Conservation (phyloP, 1,140 invertebrate species). For the Achroia grisella region DNA sequence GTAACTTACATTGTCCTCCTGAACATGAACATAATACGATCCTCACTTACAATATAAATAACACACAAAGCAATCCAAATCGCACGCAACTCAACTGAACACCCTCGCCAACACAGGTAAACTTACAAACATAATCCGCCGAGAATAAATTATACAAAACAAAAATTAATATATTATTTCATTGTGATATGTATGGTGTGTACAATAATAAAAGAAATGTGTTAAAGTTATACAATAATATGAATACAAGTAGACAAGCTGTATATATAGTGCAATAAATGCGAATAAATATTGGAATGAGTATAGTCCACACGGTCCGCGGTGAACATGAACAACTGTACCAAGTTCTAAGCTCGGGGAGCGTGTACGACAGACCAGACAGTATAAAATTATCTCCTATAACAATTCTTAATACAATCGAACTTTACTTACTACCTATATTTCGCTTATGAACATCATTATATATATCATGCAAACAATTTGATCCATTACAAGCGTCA, state of each 20-base stretch:
- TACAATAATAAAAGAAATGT: too few relatives aligned
- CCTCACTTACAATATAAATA: constrained; percentile 2
- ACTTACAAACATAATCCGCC: too few relatives aligned
- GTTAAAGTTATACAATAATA: too few relatives aligned
- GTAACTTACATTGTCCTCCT: background rate
- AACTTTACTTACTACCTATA: constrained; percentile 39
- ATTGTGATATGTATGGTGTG: constrained; percentile 33
- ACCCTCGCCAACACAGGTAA: too few relatives aligned
- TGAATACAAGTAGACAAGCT: too few relatives aligned
- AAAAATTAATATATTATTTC: background rate
- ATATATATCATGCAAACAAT: constrained; percentile 40
- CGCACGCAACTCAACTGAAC: too few relatives aligned
- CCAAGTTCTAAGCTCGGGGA: constrained; percentile 33
- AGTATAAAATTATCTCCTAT: constrained; percentile 60
- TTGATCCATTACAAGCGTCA: constrained; percentile 42
- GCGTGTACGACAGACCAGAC: constrained; percentile 38
- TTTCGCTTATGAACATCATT: constrained; percentile 24
- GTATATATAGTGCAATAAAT: too few relatives aligned
- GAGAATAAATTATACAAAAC: too few relatives aligned
- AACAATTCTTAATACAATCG: constrained; percentile 40
- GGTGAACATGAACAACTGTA: constrained; percentile 17
- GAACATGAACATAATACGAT: background rate
- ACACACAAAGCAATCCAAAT: constrained; percentile 22
- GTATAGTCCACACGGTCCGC: background rate
- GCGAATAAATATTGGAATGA: too few relatives aligned